Base-by-base conservation (phyloP, 2,888 invertebrate species). In the Dichetophora obliterata region DNA sequence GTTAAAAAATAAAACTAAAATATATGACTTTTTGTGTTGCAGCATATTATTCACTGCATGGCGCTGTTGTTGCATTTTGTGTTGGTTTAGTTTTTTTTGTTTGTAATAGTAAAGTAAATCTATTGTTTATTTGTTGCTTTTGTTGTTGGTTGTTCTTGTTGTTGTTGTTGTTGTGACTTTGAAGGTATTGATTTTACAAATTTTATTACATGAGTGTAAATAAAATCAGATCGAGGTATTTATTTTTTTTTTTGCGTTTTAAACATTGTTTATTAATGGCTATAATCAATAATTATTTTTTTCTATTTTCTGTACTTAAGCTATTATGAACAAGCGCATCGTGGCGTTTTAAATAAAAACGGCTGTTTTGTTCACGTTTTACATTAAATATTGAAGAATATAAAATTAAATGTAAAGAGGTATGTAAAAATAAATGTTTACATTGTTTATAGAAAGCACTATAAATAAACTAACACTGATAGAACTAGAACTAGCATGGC, bases 211-310 rank as follows among this genome's bases (percentile, higher is more conserved):
- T 6, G 22, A 37, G 37, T 59, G 43, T 59, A 48, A 72, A 52
- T 73, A 73, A 73, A 73, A 73, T 73, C 65, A 65, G 65, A 52
- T 63, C 73, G 73, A 73, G 73, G 73, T 73, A 73, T 73, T 73
- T 73, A n/a, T 65, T 65, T 50, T 63, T 50, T 73, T 63, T 5
- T 61, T n/a, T n/a, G n/a, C n/a, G 19, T 68, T 34, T 16, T 65
- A 37, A 43, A 34, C 57, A 54, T 70, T 70, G 66, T 27, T 9
- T 66, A 24, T 61, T 11, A 61, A 61, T 43, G 43, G 43, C 43
- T 43, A 11, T 11, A 59, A 59, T 27, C 9, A 54, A 6, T 54
- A 54, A 27, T 22, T 31, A 16, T 63, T 16, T 34, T 24, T 57
- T 43, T 54, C 0, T 54, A n/a, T 63, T 63, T 63, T 63, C 9